phyloP scores from a whole-genome alignment of 30 jellyfish, hydroid and myxozoan genomes.

The Hydractinia echinata region DNA sequence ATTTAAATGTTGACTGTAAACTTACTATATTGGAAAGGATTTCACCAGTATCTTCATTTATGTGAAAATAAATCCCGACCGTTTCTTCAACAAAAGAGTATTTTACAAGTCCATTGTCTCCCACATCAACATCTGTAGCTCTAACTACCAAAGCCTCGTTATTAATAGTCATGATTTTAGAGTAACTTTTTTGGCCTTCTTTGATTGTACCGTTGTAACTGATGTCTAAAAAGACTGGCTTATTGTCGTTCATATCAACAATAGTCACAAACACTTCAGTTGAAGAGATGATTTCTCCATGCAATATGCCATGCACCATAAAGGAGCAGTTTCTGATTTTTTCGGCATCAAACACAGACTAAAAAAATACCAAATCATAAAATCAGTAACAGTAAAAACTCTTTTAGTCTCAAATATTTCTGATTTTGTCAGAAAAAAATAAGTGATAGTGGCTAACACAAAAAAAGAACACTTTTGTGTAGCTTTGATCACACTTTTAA shows the following conservation, averaged over 20 bases:
- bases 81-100: constrained; percentile 58
- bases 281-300: constrained; percentile 23
- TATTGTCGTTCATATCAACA: constrained; percentile 74
- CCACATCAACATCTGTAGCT: constrained; percentile 78
- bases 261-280: constrained; percentile 47
- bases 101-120: constrained; percentile 60
- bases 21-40: constrained; percentile 56
- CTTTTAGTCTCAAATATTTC: background rate
- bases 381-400: background rate
- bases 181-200: constrained; percentile 84
- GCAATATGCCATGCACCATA: constrained; percentile 48
- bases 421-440: background rate
- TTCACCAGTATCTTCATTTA: constrained; percentile 66
- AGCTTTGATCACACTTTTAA: too few relatives aligned
- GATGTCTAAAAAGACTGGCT: constrained; percentile 49
- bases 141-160: constrained; percentile 43
- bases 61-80: constrained; percentile 55
- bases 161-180: constrained; percentile 48
- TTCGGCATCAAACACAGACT: constrained; percentile 83
- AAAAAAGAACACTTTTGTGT: background rate
- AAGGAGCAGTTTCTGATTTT: constrained; percentile 43
- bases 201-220: constrained; percentile 62
- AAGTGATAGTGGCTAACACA: background rate
- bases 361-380: background rate
- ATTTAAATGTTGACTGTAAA: background rate